These are phyloP conservation scores for Telmatherina bonti DNA, from an alignment of 2,797 vertebrate genomes.

Conservation along the genomic window DNA sequence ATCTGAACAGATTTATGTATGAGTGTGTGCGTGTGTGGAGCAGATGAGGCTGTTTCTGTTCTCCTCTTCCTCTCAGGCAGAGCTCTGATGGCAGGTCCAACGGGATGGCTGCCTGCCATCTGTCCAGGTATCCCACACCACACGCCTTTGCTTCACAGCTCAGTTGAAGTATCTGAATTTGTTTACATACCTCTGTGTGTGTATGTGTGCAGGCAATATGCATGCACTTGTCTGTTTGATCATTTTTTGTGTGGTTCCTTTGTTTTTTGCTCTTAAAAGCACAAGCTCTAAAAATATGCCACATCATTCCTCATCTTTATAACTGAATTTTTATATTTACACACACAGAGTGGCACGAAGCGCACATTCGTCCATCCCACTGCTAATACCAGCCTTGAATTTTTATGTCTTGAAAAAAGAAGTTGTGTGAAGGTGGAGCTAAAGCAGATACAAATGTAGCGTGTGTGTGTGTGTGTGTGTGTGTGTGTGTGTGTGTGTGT, in stretches of 20 bases:
- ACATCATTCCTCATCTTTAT: slow-evolving; percentile 14
- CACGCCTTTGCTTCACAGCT: slow-evolving; percentile 56
- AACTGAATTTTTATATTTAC: slow-evolving; percentile 6
- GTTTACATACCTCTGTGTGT: slow-evolving; percentile 2
- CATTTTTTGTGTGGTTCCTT: background rate
- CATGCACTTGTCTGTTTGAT: too few species aligned
- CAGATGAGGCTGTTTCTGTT: slow-evolving; percentile 69
- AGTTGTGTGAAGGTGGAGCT: slow-evolving; percentile 17
- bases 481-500: slow-evolving; percentile 47
- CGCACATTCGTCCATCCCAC: slow-evolving; percentile 40
- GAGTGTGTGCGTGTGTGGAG: slow-evolving; percentile 34
- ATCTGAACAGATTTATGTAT: slow-evolving; percentile 30
- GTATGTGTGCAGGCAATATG: background rate
- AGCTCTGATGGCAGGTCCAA: slow-evolving; percentile 72
- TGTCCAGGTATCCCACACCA: slow-evolving; percentile 77
- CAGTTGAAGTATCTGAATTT: slow-evolving; percentile 33
- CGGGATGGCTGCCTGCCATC: slow-evolving; percentile 78
- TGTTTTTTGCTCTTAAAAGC: slow-evolving; percentile 16
- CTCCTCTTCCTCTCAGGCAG: slow-evolving; percentile 64
- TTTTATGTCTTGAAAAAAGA: slow-evolving; percentile 25
- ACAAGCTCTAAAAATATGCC: background rate
- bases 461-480: slow-evolving; percentile 34
- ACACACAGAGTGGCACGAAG: slow-evolving; percentile 40
- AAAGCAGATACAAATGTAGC: slow-evolving; percentile 22
- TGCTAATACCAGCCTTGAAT: slow-evolving; percentile 26